Conservation (phyloP, 2,888 invertebrate genomes). For the Xanthorhoe spadicearia region DNA sequence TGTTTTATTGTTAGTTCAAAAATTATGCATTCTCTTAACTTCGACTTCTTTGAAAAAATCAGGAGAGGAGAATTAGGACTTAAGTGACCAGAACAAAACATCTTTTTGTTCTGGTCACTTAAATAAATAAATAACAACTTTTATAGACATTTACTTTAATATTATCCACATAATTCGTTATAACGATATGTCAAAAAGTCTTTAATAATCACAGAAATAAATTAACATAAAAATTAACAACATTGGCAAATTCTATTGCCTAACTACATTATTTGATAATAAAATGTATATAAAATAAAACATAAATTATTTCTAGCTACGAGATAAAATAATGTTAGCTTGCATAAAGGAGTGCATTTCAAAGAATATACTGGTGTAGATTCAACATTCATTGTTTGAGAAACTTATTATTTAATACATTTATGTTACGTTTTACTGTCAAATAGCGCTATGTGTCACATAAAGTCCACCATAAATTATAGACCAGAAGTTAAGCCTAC, state of each 20-base stretch:
- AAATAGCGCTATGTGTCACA: too few species aligned
- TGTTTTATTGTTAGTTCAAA: too few species aligned
- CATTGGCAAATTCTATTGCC: background rate
- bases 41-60: too few species aligned
- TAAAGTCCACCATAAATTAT: too few species aligned
- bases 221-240: conserved; percentile 11
- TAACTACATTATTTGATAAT: background rate
- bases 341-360: background rate
- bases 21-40: too few species aligned
- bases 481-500: too few species aligned
- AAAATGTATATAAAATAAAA: background rate
- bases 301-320: background rate
- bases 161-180: conserved; percentile 18
- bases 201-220: conserved; percentile 68
- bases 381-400: too few species aligned
- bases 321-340: background rate
- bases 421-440: too few species aligned
- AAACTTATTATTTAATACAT: too few species aligned
- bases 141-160: conserved; percentile 12
- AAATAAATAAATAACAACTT: background rate
- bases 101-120: too few species aligned
- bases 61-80: too few species aligned
- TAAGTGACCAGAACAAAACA: background rate
- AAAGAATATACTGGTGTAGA: background rate
- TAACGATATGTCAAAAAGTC: conserved; percentile 81